Evolutionary conservation across 2,888 invertebrate genomes (phyloP).

Genomic region (Temnothorax unifasciatus): DNA sequence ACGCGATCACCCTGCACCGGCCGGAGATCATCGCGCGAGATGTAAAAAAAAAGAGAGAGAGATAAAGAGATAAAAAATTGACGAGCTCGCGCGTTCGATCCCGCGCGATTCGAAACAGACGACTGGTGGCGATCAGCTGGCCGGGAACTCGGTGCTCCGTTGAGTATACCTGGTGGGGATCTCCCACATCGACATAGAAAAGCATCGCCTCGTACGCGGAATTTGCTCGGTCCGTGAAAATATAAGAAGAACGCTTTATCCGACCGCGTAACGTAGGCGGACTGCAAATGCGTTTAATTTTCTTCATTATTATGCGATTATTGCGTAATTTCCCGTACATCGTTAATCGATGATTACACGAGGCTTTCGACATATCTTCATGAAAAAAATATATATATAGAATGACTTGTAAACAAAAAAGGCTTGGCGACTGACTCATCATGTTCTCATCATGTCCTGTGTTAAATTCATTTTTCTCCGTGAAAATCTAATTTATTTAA

Average conservation of each 20-base stretch:
- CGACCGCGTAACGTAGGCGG: not conserved
- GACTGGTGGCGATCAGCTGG: constrained; percentile 72
- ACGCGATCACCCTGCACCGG: constrained; percentile 58
- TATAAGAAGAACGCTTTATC: not conserved
- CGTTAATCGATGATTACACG: not conserved
- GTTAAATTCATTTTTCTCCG: not conserved
- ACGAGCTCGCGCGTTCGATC: constrained; percentile 60
- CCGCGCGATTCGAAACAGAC: constrained; percentile 76
- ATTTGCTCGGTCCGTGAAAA: not conserved
- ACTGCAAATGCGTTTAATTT: not conserved
- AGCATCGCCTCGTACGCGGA: constrained; percentile 17
- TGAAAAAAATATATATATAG: not conserved
- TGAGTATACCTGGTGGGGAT: constrained; percentile 70
- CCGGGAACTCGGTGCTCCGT: constrained; percentile 62
- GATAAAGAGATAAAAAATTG: constrained; percentile 18
- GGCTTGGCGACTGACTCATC: not conserved
- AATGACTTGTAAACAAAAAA: not conserved
- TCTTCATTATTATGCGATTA: not conserved
- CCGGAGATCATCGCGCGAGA: constrained; percentile 58
- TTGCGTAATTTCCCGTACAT: not conserved
- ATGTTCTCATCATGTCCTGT: not conserved
- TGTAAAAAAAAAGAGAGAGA: constrained; percentile 19
- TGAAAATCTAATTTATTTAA: not conserved
- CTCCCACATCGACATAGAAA: constrained; percentile 63
- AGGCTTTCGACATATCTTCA: not conserved